Evolutionary conservation across 2,888 invertebrate genomes (phyloP), one percentile per base, ranked within the genome.

Genomic region (Lagria hirta): DNA sequence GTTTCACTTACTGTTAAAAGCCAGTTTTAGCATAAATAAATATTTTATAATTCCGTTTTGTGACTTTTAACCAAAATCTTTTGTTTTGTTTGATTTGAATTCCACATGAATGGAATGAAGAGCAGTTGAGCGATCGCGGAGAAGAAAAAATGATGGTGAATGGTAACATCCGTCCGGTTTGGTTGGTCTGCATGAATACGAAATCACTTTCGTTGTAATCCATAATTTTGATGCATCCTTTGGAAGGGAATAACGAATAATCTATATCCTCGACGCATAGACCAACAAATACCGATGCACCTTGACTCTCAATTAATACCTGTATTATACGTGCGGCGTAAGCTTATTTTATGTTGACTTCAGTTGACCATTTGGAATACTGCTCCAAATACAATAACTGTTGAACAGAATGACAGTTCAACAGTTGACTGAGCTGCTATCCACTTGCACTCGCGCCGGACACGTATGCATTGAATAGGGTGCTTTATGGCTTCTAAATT

Each of bases 271-370:
- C 55, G 55, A 60, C 63, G 62, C 64, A 62, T 60, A 62, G 62
- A 58, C 57, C 62, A 62, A 60, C 63, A 59, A 64, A 66, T 65
- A 58, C 65, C 63, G 62, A 68, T 64, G 68, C 66, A 60, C 59
- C 59, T 60, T 58, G 66, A 65, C 64, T 68, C 61, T 59, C 58
- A 61, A 61, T 61, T 60, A 60, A 58, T 58, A 57, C 57, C 49
- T 52, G 51, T 55, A 52, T 50, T 52, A 54, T 61, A 62, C 63
- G 62, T 63, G 61, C 58, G 60, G 56, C 59, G 59, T 64, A 61
- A 65, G 64, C 62, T 64, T 61, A 65, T 65, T 65, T 63, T 60
- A 64, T 61, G 61, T 64, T 55, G 54, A 58, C 56, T 56, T 55
- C 61, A 62, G 57, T 55, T 43, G 62, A 43, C 61, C 65, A 64